Evolutionary conservation across 2,113 vertebrate genomes (phyloP), one percentile per base, ranked within the genome.

Genomic region (Fukomys damarensis): DNA sequence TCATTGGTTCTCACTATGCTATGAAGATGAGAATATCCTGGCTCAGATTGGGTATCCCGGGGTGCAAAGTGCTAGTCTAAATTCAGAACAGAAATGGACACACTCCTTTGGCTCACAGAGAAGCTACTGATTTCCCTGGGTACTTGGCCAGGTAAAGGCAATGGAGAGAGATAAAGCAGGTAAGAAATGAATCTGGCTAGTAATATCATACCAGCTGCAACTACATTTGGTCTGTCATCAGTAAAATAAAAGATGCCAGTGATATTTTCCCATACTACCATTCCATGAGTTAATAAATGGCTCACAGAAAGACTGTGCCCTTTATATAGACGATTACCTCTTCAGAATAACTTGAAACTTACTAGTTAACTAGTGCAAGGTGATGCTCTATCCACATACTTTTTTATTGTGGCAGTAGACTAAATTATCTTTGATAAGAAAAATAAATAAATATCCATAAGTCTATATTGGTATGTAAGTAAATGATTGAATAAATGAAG

Each of bases 391-490:
- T 13, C 30, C 65, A 81, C 3, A n/a, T 68, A 43, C 24, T 54
- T 86, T 58, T 49, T 70, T 94, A 86, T 24, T 58, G 26, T 2
- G 79, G 7, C 1, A 88, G 41, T 74, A 79, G 5, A 79, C 59
- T 61, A 82, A 24, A 86, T 72, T 32, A 83, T 38, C 59, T 77
- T 91, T 92, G 70, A 63, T 70, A 41, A 81, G 19, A 96, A 93
- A 91, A 66, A 77, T 12, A 72, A 89, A 61, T 66, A 43, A 90
- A 19, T 84, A 83, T 41, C 22, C 35, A 24, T 70, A 92, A 63
- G 14, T 49, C 13, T 41, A 61, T 56, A 72, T 5, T n/a, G 17
- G 28, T 32, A 93, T 65, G 81, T 58, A 83, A 77, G 41, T 52
- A 66, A 76, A n/a, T 41, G 5, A 83, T 10, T 80, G 59, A 86